These are phyloP conservation scores for Nestor notabilis DNA, from an alignment of 2,113 vertebrate genomes.

Conservation along the genomic window DNA sequence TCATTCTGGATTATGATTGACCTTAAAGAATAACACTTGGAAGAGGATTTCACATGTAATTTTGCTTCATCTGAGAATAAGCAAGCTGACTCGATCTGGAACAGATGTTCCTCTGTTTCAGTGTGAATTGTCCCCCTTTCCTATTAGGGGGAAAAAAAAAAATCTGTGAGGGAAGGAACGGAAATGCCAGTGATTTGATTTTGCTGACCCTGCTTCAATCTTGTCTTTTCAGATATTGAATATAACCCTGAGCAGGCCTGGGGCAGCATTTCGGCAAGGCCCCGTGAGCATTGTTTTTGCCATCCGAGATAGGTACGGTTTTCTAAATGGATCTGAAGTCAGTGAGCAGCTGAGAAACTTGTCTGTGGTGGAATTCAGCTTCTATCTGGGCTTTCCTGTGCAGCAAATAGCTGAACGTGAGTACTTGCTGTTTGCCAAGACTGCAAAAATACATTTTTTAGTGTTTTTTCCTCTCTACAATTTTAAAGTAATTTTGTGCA, in stretches of 20 bases:
- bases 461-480: not conserved
- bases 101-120: not conserved
- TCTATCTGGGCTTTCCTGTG: constrained; percentile 95
- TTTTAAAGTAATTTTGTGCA: not conserved
- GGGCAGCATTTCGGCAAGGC: constrained; percentile 64
- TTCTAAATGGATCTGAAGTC: constrained; percentile 87
- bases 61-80: not conserved
- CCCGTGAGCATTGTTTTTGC: constrained; percentile 89
- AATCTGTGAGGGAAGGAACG: not conserved
- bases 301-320: constrained; percentile 73
- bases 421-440: constrained; percentile 44
- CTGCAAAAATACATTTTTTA: not conserved
- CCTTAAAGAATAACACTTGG: not conserved
- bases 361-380: constrained; percentile 94
- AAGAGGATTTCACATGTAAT: not conserved
- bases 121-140: not conserved
- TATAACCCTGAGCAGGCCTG: constrained; percentile 78
- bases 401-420: constrained; percentile 95
- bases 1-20: not conserved
- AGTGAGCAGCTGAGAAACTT: constrained; percentile 87
- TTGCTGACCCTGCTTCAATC: not conserved
- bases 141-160: not conserved
- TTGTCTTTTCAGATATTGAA: constrained; percentile 86
- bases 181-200: not conserved
- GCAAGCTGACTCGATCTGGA: not conserved